Percentiles rank a stretch among this genome's conserved stretches.
Evolutionary conservation across 1,140 invertebrate genomes (phyloP).

Genomic region (Scaptomyza pallida): DNA sequence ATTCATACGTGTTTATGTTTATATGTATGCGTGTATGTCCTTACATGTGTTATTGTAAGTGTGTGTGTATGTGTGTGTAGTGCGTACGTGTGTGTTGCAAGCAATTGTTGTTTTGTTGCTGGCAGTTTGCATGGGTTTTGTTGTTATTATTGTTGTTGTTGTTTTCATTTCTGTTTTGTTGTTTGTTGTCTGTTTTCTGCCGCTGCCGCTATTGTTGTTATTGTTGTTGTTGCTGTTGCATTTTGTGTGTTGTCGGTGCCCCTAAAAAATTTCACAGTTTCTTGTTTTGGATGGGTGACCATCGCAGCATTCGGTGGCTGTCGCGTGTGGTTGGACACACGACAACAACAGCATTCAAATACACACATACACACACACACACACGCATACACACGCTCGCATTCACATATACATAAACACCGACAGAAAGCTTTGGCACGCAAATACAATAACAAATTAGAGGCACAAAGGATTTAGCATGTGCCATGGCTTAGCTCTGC

Average conservation of each 20-base stretch:
- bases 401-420: slow-evolving; percentile 4
- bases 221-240: slow-evolving; percentile 38
- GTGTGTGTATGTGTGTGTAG: slow-evolving; percentile 10
- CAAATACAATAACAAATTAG: slow-evolving; percentile 81
- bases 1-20: neutral
- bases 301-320: slow-evolving; percentile 33
- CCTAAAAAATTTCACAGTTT: slow-evolving; percentile 74
- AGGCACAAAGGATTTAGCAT: slow-evolving; percentile 77
- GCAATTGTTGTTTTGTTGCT: slow-evolving; percentile 46
- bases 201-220: neutral
- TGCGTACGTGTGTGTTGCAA: slow-evolving; percentile 20
- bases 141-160: slow-evolving; percentile 21
- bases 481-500: slow-evolving; percentile 69
- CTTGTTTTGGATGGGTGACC: slow-evolving; percentile 57
- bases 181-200: slow-evolving; percentile 18
- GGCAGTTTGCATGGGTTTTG: slow-evolving; percentile 31
- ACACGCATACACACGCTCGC: slow-evolving; percentile 22
- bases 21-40: slow-evolving; percentile 12
- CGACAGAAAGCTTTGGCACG: slow-evolving; percentile 56
- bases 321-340: slow-evolving; percentile 64
- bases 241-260: slow-evolving; percentile 63
- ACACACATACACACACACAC: slow-evolving; percentile 26
- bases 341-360: slow-evolving; percentile 73
- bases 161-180: slow-evolving; percentile 21
- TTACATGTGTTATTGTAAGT: slow-evolving; percentile 17